Evolutionary conservation across 2,797 vertebrate genomes (phyloP), one percentile per base, ranked within the genome.

Genomic region (Poeciliopsis presidionis): DNA sequence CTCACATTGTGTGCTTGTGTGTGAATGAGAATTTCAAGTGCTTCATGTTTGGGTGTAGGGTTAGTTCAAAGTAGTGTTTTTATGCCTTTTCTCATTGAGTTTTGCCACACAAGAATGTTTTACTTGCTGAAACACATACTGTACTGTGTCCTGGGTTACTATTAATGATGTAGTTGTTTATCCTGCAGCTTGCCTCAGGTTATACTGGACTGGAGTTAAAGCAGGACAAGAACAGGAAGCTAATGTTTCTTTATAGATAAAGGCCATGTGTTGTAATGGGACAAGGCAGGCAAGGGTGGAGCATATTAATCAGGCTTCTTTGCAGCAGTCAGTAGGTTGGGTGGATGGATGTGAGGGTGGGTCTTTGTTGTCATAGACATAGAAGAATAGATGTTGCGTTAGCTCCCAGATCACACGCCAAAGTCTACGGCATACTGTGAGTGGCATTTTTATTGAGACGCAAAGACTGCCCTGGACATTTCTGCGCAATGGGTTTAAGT

Each of bases 91-190:
- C 85, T 82, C 72, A 88, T 75, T 88, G 61, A 87, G 89, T 86
- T 90, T 79, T 91, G 82, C 85, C 78, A 89, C 92, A 80, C 90
- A 88, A 90, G 85, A 86, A 86, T 87, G 81, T 88, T 87, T 91
- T 81, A 85, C 87, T 84, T 86, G 75, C 85, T 92, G 82, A 90
- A 88, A 86, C 78, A 83, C 81, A 86, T 81, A 74, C 86, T 92
- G 87, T 88, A 85, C 82, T 93, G 83, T 86, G 90, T 43, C 84
- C 61, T 88, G 89, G 90, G 75, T 86, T 84, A 81, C 80, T 89
- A 47, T 87, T 79, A 88, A 89, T 87, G 82, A 89, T 80, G 82
- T 75, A 92, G 89, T 73, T 88, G 88, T 91, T 86, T 81, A 83
- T 77, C 70, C 81, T 82, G 83, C 84, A 87, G 88, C 75, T 85